These are phyloP conservation scores for Mercenaria mercenaria DNA, from an alignment of 1,140 invertebrate species.

Conservation along the genomic window DNA sequence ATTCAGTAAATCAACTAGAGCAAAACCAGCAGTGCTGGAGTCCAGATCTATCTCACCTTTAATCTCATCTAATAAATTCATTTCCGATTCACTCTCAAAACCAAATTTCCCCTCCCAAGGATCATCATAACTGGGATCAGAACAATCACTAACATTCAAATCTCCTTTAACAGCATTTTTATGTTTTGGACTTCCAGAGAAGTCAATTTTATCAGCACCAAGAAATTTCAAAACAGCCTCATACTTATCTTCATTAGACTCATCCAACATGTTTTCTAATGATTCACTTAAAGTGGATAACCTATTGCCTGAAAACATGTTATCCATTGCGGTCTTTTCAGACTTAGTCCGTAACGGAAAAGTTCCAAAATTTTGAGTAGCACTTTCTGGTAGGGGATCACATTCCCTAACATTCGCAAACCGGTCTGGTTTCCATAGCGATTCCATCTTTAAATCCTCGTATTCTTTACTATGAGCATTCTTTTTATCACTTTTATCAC, in stretches of 20 bases:
- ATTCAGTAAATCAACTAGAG: conserved; percentile 78
- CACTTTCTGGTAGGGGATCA: conserved; percentile 67
- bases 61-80: conserved; percentile 63
- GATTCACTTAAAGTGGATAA: conserved; percentile 58
- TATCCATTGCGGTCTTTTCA: conserved; percentile 66
- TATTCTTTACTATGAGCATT: conserved; percentile 75
- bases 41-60: conserved; percentile 72
- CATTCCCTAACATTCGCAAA: conserved; percentile 77
- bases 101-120: conserved; percentile 59
- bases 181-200: conserved; percentile 50
- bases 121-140: conserved; percentile 59
- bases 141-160: conserved; percentile 5
- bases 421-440: conserved; percentile 74
- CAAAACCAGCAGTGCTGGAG: conserved; percentile 75
- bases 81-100: conserved; percentile 59
- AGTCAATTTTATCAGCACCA: conserved; percentile 50
- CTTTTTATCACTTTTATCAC: conserved; percentile 10
- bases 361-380: conserved; percentile 75
- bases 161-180: conserved; percentile 20
- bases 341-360: conserved; percentile 77
- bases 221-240: conserved; percentile 56
- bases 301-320: conserved; percentile 60
- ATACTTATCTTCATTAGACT: conserved; percentile 54
- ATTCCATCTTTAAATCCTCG: conserved; percentile 78
- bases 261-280: conserved; percentile 28